Percentiles rank a stretch among this genome's conserved stretches.
Evolutionary conservation across 2,888 invertebrate genomes (phyloP).

Genomic region (Dysmachus trigonus): DNA sequence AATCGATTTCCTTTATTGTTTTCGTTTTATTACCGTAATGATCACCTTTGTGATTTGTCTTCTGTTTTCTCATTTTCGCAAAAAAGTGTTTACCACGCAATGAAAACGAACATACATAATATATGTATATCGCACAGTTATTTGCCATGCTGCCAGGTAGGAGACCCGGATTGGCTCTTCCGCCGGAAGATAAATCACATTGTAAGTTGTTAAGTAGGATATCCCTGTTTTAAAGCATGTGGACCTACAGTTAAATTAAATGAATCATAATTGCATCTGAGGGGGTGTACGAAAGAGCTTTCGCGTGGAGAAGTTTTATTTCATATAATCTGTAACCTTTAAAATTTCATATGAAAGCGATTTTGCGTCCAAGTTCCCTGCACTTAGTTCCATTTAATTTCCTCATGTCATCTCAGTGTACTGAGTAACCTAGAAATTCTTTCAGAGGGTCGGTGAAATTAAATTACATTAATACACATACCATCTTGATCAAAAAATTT

Average conservation of each 20-base stretch:
- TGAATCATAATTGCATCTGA: not conserved
- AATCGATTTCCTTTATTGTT: slow-evolving; percentile 38
- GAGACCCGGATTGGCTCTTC: not conserved
- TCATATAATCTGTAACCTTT: not conserved
- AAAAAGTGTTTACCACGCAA: slow-evolving; percentile 22
- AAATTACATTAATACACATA: too few species aligned
- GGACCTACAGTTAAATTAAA: not conserved
- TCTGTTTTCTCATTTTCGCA: not conserved
- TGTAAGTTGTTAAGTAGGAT: slow-evolving; percentile 6
- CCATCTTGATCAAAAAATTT: too few species aligned
- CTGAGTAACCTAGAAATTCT: not conserved
- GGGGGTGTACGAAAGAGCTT: not conserved
- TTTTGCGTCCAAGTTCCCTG: not conserved
- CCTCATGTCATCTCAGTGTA: not conserved
- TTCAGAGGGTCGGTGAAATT: not conserved
- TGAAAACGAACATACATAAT: slow-evolving; percentile 8
- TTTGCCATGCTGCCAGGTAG: not conserved
- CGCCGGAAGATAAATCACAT: not conserved
- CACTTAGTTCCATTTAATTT: not conserved
- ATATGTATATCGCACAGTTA: not conserved
- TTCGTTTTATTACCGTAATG: slow-evolving; percentile 22
- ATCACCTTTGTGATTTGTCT: slow-evolving; percentile 17
- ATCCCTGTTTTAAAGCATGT: not conserved
- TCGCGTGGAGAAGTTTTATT: not conserved
- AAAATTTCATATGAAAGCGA: not conserved